Evolutionary conservation across 1,140 invertebrate genomes (phyloP).

Genomic region (Drosophila tsacasi): DNA sequence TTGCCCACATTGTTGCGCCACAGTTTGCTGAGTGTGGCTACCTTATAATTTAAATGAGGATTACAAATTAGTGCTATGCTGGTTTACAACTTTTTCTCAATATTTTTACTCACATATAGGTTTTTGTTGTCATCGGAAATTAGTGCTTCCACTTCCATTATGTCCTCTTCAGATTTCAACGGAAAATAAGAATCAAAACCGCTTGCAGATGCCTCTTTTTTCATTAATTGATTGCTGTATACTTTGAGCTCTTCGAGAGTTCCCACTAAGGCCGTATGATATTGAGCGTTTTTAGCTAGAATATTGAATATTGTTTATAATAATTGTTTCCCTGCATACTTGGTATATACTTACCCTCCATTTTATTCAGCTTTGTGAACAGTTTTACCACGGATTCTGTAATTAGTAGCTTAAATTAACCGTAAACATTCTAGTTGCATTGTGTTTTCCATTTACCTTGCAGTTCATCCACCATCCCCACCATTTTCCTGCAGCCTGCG

Average conservation of each 20-base stretch:
- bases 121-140: background rate
- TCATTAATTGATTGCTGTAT: slow-evolving; percentile 1
- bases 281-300: background rate
- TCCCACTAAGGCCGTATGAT: background rate
- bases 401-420: background rate
- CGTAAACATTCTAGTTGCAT: background rate
- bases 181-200: background rate
- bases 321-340: too few relatives aligned
- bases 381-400: slow-evolving; percentile 1
- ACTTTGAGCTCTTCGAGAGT: background rate
- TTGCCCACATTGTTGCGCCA: background rate
- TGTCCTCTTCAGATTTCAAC: background rate
- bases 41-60: background rate
- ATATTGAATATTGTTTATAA: background rate
- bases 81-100: too few relatives aligned
- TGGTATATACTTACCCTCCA: too few relatives aligned
- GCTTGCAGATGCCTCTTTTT: background rate
- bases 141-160: background rate
- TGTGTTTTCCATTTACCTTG: background rate
- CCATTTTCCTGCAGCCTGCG: background rate
- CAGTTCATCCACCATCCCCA: background rate
- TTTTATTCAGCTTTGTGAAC: background rate
- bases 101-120: background rate
- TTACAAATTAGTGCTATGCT: too few relatives aligned
- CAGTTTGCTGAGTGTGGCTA: background rate